Conservation (phyloP, 2,113 vertebrate species). For the Neolamprologus hecqui region DNA sequence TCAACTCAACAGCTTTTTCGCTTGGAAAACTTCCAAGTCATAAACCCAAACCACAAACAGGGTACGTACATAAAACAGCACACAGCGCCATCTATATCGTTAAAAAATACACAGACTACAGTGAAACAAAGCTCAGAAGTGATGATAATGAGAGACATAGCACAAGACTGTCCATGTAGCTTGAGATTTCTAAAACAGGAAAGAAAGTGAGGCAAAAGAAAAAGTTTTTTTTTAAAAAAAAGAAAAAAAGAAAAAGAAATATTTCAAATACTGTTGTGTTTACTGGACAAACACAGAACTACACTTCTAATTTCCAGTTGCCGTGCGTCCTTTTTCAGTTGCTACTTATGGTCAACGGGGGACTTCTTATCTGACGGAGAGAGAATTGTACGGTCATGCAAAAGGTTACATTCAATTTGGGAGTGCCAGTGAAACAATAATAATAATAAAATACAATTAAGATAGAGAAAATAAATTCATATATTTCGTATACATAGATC, state of each 20-base stretch:
- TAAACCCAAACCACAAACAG: constrained; percentile 64
- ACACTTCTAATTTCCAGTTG: constrained; percentile 21
- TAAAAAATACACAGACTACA: constrained; percentile 50
- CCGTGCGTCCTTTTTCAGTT: background rate
- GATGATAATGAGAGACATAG: constrained; percentile 12
- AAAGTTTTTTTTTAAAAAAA: background rate
- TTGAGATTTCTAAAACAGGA: constrained; percentile 10
- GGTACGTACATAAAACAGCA: constrained; percentile 58
- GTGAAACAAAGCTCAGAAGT: constrained; percentile 36
- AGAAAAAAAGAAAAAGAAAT: background rate
- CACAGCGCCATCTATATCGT: constrained; percentile 53
- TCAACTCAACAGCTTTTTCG: constrained; percentile 42
- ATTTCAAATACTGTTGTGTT: constrained; percentile 35
- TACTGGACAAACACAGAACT: constrained; percentile 18
- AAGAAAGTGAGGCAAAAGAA: background rate
- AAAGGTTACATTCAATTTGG: constrained; percentile 32
- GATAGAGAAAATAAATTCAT: constrained; percentile 61
- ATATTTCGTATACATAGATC: constrained; percentile 35
- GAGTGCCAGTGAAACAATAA: constrained; percentile 52
- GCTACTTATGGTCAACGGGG: background rate
- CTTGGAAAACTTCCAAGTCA: constrained; percentile 51
- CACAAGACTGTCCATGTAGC: constrained; percentile 7
- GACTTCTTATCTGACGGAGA: background rate
- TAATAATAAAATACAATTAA: constrained; percentile 65
- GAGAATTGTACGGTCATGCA: background rate